A percentile compares a stretch with the other conserved stretches of the same genome.
Conservation (phyloP, 2,113 vertebrate genomes). For the Aythya baeri region DNA sequence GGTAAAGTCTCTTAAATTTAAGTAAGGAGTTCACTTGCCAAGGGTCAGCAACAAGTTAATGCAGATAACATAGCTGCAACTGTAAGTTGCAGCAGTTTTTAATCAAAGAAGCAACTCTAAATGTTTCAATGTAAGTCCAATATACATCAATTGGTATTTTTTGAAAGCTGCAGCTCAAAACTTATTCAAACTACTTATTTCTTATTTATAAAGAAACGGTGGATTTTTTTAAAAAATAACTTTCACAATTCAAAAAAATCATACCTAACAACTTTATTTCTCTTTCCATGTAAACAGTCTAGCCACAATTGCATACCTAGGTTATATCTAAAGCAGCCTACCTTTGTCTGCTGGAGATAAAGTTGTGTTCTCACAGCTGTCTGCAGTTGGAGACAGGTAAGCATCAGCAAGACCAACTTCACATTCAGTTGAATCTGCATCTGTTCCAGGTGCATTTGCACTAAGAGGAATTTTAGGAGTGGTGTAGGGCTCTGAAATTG, state of each 20-base stretch:
- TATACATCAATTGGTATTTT: background rate
- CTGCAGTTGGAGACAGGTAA: constrained; percentile 80
- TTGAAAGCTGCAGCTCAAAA: background rate
- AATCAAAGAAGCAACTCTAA: background rate
- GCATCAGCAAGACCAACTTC: constrained; percentile 72
- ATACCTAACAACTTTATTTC: background rate
- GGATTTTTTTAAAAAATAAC: background rate
- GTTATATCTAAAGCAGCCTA: constrained; percentile 16
- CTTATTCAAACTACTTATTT: background rate
- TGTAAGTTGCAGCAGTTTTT: background rate
- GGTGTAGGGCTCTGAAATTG: constrained; percentile 48
- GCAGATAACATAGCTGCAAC: background rate
- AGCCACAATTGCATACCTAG: background rate
- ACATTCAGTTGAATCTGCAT: constrained; percentile 33
- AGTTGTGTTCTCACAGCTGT: constrained; percentile 47
- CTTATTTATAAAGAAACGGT: background rate
- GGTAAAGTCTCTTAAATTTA: background rate
- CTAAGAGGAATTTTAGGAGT: constrained; percentile 15
- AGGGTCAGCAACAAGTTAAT: background rate
- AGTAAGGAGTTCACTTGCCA: background rate
- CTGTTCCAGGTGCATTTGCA: constrained; percentile 34
- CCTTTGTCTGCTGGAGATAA: constrained; percentile 28
- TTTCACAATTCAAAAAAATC: background rate
- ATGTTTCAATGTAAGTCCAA: background rate
- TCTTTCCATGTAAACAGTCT: background rate